Evolutionary conservation across 2,797 vertebrate species (phyloP).

Genomic region (Apogon talboti): DNA sequence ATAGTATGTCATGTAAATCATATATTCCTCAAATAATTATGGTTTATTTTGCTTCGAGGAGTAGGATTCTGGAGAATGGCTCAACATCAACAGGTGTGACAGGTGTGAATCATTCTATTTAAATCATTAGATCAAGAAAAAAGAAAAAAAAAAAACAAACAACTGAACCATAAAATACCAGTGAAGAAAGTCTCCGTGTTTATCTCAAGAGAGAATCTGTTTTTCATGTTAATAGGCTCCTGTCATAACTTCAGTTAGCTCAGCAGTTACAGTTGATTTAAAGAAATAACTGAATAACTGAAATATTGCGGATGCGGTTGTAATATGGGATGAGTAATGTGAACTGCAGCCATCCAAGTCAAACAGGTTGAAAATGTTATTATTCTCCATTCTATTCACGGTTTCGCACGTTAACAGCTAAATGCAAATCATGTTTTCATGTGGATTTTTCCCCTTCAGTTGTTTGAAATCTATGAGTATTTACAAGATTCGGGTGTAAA

Average conservation of each 20-base stretch:
- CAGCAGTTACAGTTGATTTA: slow-evolving; percentile 13
- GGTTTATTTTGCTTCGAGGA: not conserved
- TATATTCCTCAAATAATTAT: not conserved
- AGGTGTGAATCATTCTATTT: slow-evolving; percentile 14
- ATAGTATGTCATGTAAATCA: not conserved
- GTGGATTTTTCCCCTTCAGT: slow-evolving; percentile 36
- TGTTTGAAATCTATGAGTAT: slow-evolving; percentile 29
- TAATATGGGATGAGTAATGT: slow-evolving; percentile 6
- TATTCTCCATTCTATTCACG: slow-evolving; percentile 18
- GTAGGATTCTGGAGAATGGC: not conserved
- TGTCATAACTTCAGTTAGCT: slow-evolving; percentile 46
- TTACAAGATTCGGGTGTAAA: too few species aligned
- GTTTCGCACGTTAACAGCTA: not conserved
- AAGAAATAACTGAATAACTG: slow-evolving; percentile 25
- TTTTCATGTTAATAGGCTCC: slow-evolving; percentile 34
- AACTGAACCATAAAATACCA: slow-evolving; percentile 2
- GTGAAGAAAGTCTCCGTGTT: slow-evolving; percentile 26
- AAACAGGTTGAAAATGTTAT: slow-evolving; percentile 12
- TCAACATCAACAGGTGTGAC: slow-evolving; percentile 16
- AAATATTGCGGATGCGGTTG: slow-evolving; percentile 27
- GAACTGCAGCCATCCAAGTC: not conserved
- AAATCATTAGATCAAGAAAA: slow-evolving; percentile 25
- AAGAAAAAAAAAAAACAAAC: too few species aligned
- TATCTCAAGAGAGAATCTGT: slow-evolving; percentile 41
- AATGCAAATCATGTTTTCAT: slow-evolving; percentile 29